Conservation (phyloP, 30 jellyfish, hydroid and myxozoan species). For the Chironex yamaguchii region DNA sequence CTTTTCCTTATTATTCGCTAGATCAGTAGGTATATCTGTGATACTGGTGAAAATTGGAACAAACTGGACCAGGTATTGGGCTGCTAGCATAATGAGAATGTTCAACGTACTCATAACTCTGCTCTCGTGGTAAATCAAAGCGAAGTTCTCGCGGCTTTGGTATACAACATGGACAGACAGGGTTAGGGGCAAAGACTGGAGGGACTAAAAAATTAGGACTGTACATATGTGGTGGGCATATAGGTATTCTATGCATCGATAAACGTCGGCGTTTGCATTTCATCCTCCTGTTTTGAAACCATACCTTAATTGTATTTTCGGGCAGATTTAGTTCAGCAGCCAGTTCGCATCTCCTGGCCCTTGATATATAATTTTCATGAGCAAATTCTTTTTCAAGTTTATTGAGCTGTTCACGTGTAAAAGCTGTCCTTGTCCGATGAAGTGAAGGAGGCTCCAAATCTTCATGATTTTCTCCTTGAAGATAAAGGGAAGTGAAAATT, state of each 20-base stretch:
- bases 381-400: constrained; percentile 87
- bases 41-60: no score
- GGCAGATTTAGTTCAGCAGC: constrained; percentile 85
- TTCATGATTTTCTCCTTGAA: no score
- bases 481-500: no score
- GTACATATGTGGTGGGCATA: constrained; percentile 64
- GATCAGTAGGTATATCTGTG: no score
- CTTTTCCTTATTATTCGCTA: no score
- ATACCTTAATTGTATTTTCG: constrained; percentile 85
- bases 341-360: constrained; percentile 87
- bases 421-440: constrained; percentile 92
- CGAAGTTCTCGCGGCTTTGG: constrained; percentile 60
- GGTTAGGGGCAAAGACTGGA: constrained; percentile 55
- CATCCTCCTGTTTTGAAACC: constrained; percentile 90
- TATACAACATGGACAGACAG: constrained; percentile 74
- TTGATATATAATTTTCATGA: constrained; percentile 81
- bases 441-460: constrained; percentile 57
- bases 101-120: no score
- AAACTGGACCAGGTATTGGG: no score
- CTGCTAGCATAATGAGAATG: no score
- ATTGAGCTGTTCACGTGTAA: constrained; percentile 84
- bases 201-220: constrained; percentile 40
- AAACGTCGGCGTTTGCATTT: constrained; percentile 81
- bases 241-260: constrained; percentile 73
- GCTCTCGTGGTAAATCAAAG: neutral